Evolutionary conservation across 53 echinoderm and acorn worm genomes (phyloP), one percentile per base, ranked within the genome.

Genomic region (Antedon mediterranea): DNA sequence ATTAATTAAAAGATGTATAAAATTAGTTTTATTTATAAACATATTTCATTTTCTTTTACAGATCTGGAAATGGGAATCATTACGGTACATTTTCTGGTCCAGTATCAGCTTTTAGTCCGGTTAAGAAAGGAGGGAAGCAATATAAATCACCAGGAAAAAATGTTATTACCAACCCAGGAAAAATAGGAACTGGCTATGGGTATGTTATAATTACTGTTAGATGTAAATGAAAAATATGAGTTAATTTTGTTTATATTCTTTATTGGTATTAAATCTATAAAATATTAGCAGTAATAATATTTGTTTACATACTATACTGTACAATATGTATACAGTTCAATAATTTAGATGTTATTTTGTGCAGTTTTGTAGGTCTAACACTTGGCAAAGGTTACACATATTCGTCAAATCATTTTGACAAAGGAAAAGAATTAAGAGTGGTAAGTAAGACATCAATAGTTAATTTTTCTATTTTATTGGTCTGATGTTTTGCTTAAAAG

Each of bases 171-270:
- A 98, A 98, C 78, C 98, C 98, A 2, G 81, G 92, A 43, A 98
- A 93, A 79, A 90, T 75, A 27, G 98, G 98, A 72, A 98, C 98
- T 44, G 98, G 92, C 42, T 98, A 90, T 78, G 98, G 98, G 92
- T 98, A 32, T 87, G 92, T 72, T 32, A 28, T n/a, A n/a, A n/a
- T n/a, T n/a, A n/a, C n/a, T 44, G 34, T 79, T 0, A 30, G n/a
- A n/a, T n/a, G n/a, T n/a, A n/a, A n/a, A 6, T 37, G 37, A 37
- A 37, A 37, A 37, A 6, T 4, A 37, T 37, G 11, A 6, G 11
- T 37, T 37, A 6, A 37, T 37, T 37, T 37, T 4, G 37, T 11
- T 37, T 37, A n/a, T 37, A 37, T 11, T 11, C 37, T n/a, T n/a
- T n/a, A n/a, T n/a, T n/a, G n/a, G n/a, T n/a, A n/a, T n/a, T n/a